Evolutionary conservation across 2,113 vertebrate genomes (phyloP), one percentile per base, ranked within the genome.

Genomic region (Syrmaticus mikado): DNA sequence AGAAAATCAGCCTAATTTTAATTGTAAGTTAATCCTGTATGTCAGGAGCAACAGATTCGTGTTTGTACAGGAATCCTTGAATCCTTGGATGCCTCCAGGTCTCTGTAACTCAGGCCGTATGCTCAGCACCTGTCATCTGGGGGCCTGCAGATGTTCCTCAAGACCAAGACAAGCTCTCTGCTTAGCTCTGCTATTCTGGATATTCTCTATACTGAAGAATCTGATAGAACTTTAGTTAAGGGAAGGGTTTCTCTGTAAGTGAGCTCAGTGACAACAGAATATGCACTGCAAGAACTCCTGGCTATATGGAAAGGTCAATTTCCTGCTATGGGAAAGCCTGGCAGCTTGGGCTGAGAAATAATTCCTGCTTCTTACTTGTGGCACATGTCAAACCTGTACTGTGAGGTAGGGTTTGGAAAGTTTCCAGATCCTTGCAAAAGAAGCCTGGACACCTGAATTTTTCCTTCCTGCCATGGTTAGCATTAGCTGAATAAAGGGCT

Each of bases 21-120:
- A 36, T 17, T 48, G 19, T 36, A 22, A 36, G 52, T 8, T 48
- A 25, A 67, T 41, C 36, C 70, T 20, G n/a, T 53, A 43, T 5
- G 32, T 27, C 9, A 8, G 64, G 9, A 62, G 30, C 61, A 45
- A 3, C 10, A 18, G 13, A 0, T 2, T 25, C 28, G 0, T 0
- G 0, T 30, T 40, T 60, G 48, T 7, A 20, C 4, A 0, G 0
- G 0, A 1, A 3, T 67, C 38, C 58, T 34, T 24, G 55, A 55
- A 30, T 21, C 40, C 34, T 41, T 43, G 45, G 46, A 30, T 18
- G n/a, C 36, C 9, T 79, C 66, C 62, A 65, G 32, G 20, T 72
- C 25, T 73, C 25, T 36, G 3, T 5, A 64, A 71, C 14, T 14
- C 22, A 41, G 67, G 13, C 14, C 10, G 50, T 36, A 36, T 27